phyloP scores from a whole-genome alignment of 1,140 invertebrate species.

The Lasioglossum albipes region DNA sequence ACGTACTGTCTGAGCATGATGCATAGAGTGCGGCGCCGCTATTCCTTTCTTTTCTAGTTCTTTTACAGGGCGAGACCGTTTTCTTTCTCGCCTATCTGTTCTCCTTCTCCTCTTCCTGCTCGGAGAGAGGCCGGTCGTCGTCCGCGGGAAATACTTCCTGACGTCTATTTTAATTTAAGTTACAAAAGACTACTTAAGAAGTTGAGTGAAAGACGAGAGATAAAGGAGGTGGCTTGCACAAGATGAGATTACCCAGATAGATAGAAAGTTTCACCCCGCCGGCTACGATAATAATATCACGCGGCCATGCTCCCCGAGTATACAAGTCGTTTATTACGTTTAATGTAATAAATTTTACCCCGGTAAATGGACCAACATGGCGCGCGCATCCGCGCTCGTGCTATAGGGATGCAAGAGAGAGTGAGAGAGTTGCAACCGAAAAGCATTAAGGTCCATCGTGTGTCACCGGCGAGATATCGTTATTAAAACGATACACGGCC shows the following conservation, averaged over 20 bases:
- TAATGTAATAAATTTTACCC: conserved; percentile 40
- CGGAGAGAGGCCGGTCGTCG: not conserved
- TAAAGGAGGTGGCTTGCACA: conserved; percentile 47
- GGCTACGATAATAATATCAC: conserved; percentile 56
- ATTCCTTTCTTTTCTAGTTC: too few species aligned
- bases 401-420: too few species aligned
- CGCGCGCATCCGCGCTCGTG: not conserved
- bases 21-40: too few species aligned
- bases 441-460: conserved; percentile 1
- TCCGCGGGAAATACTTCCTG: conserved; percentile 8
- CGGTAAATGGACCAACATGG: conserved; percentile 30
- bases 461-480: not conserved
- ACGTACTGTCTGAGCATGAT: too few species aligned
- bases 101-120: too few species aligned
- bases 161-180: conserved; percentile 61
- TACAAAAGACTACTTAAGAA: conserved; percentile 56
- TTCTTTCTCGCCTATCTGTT: too few species aligned
- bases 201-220: conserved; percentile 52
- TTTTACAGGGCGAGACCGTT: too few species aligned
- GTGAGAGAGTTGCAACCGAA: not conserved
- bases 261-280: conserved; percentile 50
- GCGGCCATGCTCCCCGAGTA: conserved; percentile 19
- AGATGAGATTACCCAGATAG: conserved; percentile 62
- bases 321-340: conserved; percentile 43
- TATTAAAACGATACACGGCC: conserved; percentile 15